Evolutionary conservation across 2,888 invertebrate species (phyloP).

Genomic region (Allolobophora icterica): DNA sequence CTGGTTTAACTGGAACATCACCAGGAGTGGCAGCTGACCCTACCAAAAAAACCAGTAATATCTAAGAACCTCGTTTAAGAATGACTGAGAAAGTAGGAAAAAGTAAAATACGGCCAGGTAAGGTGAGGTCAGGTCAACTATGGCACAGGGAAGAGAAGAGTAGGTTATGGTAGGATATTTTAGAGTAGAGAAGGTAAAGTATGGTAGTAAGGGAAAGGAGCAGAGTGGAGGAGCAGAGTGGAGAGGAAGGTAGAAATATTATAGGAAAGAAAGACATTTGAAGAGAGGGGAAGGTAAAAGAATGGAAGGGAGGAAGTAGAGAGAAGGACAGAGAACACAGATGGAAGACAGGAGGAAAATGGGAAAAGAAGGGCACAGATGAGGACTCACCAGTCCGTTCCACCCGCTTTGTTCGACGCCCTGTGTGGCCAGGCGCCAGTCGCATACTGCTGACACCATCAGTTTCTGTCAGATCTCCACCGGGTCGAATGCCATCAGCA

Average conservation of each 20-base stretch:
- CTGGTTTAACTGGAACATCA: not conserved
- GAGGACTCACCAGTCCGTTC: constrained; percentile 26
- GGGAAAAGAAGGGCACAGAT: too few relatives aligned
- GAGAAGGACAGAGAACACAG: not conserved
- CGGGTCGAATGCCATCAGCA: constrained; percentile 86
- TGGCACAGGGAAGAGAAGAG: not conserved
- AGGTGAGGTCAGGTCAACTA: not conserved
- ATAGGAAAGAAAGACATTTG: too few relatives aligned
- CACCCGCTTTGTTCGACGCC: constrained; percentile 38
- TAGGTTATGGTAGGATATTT: too few relatives aligned
- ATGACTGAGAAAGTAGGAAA: not conserved
- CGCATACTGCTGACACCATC: constrained; percentile 68
- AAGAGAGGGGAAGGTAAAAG: not conserved
- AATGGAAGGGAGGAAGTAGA: not conserved
- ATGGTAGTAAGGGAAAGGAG: not conserved
- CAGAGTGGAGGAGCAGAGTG: not conserved
- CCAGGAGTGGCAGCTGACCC: not conserved
- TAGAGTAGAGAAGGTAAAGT: too few relatives aligned
- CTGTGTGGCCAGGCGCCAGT: constrained; percentile 46
- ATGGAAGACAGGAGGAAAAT: too few relatives aligned
- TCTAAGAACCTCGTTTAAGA: not conserved
- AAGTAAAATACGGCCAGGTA: not conserved
- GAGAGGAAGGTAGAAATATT: not conserved
- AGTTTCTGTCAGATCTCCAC: constrained; percentile 82
- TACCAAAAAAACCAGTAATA: not conserved